Evolutionary conservation across 35 echinoderm and acorn worm genomes (phyloP), one percentile per base, ranked within the genome.

Genomic region (Nesometra sesokonis): DNA sequence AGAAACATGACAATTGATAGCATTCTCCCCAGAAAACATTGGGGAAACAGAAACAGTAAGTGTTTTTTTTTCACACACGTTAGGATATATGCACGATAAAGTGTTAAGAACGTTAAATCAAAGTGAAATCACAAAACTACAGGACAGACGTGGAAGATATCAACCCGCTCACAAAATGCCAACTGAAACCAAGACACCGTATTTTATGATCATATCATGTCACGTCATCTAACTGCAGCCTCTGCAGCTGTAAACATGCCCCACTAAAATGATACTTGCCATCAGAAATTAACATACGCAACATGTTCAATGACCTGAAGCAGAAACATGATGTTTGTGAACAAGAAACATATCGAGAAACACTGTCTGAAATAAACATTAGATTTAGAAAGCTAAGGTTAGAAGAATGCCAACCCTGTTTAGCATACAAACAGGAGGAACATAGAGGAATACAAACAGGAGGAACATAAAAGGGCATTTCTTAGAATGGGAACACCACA

Each of bases 281-380:
- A 86, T 39, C 85, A 19, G 85, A 86, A 35, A 11, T 86, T 2
- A 67, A 67, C 0, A 67, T 67, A 67, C 23, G 52, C 23, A 19
- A 77, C 8, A 86, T 86, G 85, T 86, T 77, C 29, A 36, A 86
- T 5, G 85, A 86, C 57, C 78, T 86, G n/a, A 77, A 78, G 67
- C 29, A 30, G 11, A 86, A 86, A 86, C 67, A 86, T 37, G 29
- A 35, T 11, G n/a, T 86, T 35, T 86, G 85, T 86, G 52, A 67
- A 34, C 32, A 4, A 29, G 67, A 86, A 78, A 78, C 32, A 11
- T 86, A 86, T 57, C 67, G 85, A 30, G 78, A 35, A 35, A 35
- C 5, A 33, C 4, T 86, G 4, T 21, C 31, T 0, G 52, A 31
- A 5, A 86, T 86, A 77, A 86, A 86, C 85, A 86, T 86, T 27